Conservation (phyloP, 1,140 invertebrate species). For the Drosophila nebulosa region DNA sequence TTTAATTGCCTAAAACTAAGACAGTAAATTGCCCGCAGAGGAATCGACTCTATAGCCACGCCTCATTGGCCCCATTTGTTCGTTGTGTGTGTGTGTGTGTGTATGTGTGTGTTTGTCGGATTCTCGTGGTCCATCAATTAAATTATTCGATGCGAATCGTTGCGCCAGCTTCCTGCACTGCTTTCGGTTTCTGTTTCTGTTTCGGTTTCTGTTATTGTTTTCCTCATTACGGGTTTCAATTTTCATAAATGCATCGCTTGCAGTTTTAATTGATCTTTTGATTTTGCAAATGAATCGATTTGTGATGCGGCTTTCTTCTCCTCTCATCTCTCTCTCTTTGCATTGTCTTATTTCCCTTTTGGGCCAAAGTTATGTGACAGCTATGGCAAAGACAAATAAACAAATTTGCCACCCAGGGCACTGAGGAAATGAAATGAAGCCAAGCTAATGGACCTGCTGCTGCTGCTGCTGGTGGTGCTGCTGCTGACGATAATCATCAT, state of each 20-base stretch:
- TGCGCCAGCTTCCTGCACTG: background rate
- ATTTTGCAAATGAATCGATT: conserved; percentile 2
- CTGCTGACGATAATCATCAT: background rate
- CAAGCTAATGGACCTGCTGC: background rate
- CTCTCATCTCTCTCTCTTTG: background rate
- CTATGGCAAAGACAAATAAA: conserved; percentile 59
- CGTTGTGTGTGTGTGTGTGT: too few species aligned
- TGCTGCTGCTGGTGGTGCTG: background rate
- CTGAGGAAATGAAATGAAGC: background rate
- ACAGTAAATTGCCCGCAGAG: conserved; percentile 36
- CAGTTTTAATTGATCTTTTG: conserved; percentile 14
- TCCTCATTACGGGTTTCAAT: conserved; percentile 1
- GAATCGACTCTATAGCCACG: conserved; percentile 19
- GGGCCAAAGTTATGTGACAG: conserved; percentile 54
- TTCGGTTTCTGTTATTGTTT: conserved; percentile 22
- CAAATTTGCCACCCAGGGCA: conserved; percentile 44
- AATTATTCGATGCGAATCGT: conserved; percentile 24
- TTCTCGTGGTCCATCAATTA: conserved; percentile 16
- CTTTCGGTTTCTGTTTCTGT: background rate
- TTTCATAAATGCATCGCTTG: conserved; percentile 7
- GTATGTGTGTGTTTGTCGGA: too few species aligned
- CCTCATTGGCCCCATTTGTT: conserved; percentile 46
- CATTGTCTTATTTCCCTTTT: conserved; percentile 15
- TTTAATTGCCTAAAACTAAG: conserved; percentile 20
- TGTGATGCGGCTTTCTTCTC: background rate